These are phyloP conservation scores for Penaeus japonicus DNA, from an alignment of 1,140 invertebrate species.

Conservation along the genomic window DNA sequence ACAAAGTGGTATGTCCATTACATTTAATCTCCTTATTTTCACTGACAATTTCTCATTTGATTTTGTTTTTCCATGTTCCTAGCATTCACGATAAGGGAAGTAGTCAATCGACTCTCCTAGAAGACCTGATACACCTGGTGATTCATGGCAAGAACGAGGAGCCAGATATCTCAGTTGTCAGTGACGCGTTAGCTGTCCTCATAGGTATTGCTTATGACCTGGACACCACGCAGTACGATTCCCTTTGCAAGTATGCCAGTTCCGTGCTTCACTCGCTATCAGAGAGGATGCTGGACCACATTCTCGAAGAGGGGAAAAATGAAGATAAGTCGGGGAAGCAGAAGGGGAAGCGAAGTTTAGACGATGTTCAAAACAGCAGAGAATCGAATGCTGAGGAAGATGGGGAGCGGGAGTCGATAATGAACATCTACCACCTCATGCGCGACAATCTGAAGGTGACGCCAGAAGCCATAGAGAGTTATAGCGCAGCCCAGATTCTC, in stretches of 20 bases:
- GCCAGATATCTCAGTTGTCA: neutral
- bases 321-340: neutral
- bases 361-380: neutral
- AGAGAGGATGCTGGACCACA: neutral
- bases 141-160: neutral
- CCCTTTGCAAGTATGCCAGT: conserved; percentile 18
- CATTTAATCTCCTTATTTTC: no score
- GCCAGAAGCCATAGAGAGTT: neutral
- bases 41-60: no score
- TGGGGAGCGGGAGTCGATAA: neutral
- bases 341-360: neutral
- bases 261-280: neutral
- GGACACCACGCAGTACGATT: neutral
- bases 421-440: conserved; percentile 16
- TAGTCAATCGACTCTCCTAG: neutral
- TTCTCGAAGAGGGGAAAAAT: neutral
- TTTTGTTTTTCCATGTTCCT: neutral
- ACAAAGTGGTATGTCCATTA: no score
- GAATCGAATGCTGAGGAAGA: neutral
- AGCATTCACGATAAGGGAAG: conserved; percentile 9
- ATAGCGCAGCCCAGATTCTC: conserved; percentile 7
- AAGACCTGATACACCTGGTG: neutral
- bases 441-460: conserved; percentile 16
- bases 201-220: neutral
- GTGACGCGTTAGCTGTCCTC: neutral